A percentile compares a stretch with the other conserved stretches of the same genome.
Conservation (phyloP, 2,888 invertebrate species). For the Eilema griseolum region DNA sequence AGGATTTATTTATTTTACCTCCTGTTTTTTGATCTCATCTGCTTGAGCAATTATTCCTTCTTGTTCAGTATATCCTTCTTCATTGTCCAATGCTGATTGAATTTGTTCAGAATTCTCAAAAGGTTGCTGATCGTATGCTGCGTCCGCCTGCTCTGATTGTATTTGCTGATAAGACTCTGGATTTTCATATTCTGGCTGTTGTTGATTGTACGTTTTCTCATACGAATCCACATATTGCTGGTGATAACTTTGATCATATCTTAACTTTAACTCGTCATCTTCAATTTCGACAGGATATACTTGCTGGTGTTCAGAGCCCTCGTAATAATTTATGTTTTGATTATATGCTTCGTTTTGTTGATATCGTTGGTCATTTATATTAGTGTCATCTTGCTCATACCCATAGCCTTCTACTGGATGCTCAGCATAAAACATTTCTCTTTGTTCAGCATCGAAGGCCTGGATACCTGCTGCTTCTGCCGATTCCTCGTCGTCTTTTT, state of each 20-base stretch:
- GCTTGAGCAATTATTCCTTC: neutral
- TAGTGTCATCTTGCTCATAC: slow-evolving; percentile 48
- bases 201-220: slow-evolving; percentile 47
- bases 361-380: slow-evolving; percentile 50
- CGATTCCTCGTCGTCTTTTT: slow-evolving; percentile 19
- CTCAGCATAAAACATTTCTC: slow-evolving; percentile 71
- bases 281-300: slow-evolving; percentile 61
- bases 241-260: slow-evolving; percentile 72
- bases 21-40: slow-evolving; percentile 2
- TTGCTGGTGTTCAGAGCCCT: slow-evolving; percentile 49
- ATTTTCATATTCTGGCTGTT: slow-evolving; percentile 27
- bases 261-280: slow-evolving; percentile 66
- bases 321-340: slow-evolving; percentile 66
- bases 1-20: neutral
- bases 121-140: slow-evolving; percentile 15
- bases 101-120: slow-evolving; percentile 53
- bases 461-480: slow-evolving; percentile 55
- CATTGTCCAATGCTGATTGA: slow-evolving; percentile 61
- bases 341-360: slow-evolving; percentile 52
- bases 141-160: slow-evolving; percentile 24
- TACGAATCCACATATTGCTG: slow-evolving; percentile 64
- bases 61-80: slow-evolving; percentile 56
- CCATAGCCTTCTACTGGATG: slow-evolving; percentile 51
- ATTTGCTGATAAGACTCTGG: slow-evolving; percentile 18
- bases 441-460: slow-evolving; percentile 69